Base-by-base conservation (phyloP, 2,797 vertebrate genomes). In the Anomalospiza imberbis region DNA sequence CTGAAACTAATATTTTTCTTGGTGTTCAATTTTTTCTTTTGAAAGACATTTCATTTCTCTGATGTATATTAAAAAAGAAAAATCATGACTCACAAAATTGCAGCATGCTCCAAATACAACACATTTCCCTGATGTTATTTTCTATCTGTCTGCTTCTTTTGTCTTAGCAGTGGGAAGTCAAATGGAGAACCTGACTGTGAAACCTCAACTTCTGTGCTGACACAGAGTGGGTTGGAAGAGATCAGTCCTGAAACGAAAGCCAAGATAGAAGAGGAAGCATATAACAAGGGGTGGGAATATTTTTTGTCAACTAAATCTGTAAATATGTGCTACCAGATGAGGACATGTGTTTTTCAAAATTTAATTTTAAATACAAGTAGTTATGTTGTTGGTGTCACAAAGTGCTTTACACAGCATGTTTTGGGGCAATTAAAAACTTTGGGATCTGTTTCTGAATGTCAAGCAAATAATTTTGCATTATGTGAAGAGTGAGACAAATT, bases 201-300 rank as follows among this genome's bases (percentile, higher is more conserved):
- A 89, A 70, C 87, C 17, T 89, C 97, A 55, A 51, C 95, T 77
- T 95, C 98, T 12, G 92, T 94, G 90, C 97, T 98, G 80, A 93
- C 97, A 34, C 96, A 97, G 10, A 97, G 97, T 96, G 98, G 97
- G 91, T 61, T 97, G 55, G 99, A 99, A 92, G 99, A 99, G 94
- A 96, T 97, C 95, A 98, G 95, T 94, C 98, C 98, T 17, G 99
- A 99, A 96, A 96, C 98, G 88, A 99, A 98, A 97, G 98, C 98
- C 82, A 99, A 99, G 98, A 98, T 99, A 62, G 98, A 99, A 96
- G 99, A 99, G 96, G 99, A 99, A 95, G 98, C 98, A 0, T 99
- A 98, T 96, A 99, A 98, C 92, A 99, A 99, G 98, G 99, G 98
- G 98, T 99, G 95, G 94, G 96, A 94, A 72, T 95, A 50, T 18